These are phyloP conservation scores for Synergus japonicus DNA, from an alignment of 2,888 invertebrate genomes.

Conservation along the genomic window DNA sequence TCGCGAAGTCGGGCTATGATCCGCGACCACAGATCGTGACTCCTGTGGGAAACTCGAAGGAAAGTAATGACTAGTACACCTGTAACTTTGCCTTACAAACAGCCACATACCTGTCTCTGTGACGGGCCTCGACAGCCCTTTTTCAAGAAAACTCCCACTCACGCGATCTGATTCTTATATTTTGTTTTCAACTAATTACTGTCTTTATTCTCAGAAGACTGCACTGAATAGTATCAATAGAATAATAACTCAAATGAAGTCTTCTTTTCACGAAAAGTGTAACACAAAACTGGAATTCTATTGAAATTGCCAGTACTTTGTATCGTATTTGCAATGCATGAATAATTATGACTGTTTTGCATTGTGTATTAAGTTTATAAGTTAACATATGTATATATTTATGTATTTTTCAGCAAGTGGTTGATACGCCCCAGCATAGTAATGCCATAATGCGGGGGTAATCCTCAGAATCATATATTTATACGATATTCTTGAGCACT, in stretches of 20 bases:
- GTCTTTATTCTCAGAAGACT: not conserved
- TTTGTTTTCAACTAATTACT: not conserved
- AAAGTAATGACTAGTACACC: conserved; percentile 68
- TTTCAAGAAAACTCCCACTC: not conserved
- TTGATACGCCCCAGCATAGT: not conserved
- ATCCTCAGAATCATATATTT: conserved; percentile 24
- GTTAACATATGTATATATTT: no score
- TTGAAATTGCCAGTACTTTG: no score
- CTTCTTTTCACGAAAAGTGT: no score
- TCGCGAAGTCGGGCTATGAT: conserved; percentile 72
- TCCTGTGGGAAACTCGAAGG: conserved; percentile 76
- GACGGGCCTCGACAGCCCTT: not conserved
- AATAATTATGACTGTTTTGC: no score
- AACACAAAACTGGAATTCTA: no score
- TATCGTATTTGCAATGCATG: no score
- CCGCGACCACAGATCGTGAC: conserved; percentile 77
- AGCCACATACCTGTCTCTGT: conserved; percentile 25
- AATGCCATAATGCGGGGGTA: not conserved
- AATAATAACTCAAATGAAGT: not conserved
- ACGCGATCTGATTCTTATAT: not conserved
- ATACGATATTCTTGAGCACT: conserved; percentile 49
- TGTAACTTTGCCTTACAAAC: conserved; percentile 51
- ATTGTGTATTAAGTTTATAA: no score
- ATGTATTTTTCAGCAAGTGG: not conserved
- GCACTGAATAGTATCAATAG: not conserved